Evolutionary conservation across 2,797 vertebrate species (phyloP).

Genomic region (Leptoclinus maculatus): DNA sequence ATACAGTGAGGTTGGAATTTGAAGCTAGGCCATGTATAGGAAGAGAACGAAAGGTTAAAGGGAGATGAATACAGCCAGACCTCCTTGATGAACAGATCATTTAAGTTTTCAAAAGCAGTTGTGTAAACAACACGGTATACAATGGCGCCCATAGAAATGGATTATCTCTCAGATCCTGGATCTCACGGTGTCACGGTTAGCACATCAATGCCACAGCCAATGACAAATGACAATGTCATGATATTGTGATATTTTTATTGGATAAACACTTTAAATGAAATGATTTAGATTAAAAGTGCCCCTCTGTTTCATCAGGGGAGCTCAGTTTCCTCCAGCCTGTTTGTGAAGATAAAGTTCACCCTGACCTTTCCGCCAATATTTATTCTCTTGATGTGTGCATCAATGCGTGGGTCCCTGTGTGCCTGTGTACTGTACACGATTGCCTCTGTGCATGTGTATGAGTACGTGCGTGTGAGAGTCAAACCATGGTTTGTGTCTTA

Average conservation of each 20-base stretch:
- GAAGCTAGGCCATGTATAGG: slow-evolving; percentile 43
- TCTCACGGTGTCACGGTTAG: slow-evolving; percentile 28
- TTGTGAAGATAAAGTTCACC: slow-evolving; percentile 85
- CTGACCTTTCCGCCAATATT: slow-evolving; percentile 83
- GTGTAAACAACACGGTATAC: slow-evolving; percentile 57
- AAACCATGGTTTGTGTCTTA: slow-evolving; percentile 58
- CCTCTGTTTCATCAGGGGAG: slow-evolving; percentile 77
- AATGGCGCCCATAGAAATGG: slow-evolving; percentile 59
- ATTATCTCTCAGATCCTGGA: slow-evolving; percentile 34
- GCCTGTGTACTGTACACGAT: slow-evolving; percentile 61
- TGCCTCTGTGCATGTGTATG: slow-evolving; percentile 52
- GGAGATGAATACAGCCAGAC: slow-evolving; percentile 86
- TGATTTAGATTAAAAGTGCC: slow-evolving; percentile 72
- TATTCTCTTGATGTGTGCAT: slow-evolving; percentile 83
- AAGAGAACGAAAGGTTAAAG: slow-evolving; percentile 81
- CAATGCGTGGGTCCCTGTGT: slow-evolving; percentile 58
- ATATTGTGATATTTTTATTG: slow-evolving; percentile 49
- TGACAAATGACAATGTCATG: slow-evolving; percentile 49
- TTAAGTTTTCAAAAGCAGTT: slow-evolving; percentile 77
- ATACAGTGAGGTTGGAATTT: slow-evolving; percentile 39
- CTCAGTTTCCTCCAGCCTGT: slow-evolving; percentile 74
- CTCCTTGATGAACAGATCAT: slow-evolving; percentile 68
- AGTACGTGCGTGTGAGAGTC: slow-evolving; percentile 43
- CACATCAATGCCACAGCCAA: slow-evolving; percentile 52
- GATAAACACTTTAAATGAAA: slow-evolving; percentile 57